phyloP scores from a whole-genome alignment of 2,888 invertebrate genomes.

The Camponotus fellah region DNA sequence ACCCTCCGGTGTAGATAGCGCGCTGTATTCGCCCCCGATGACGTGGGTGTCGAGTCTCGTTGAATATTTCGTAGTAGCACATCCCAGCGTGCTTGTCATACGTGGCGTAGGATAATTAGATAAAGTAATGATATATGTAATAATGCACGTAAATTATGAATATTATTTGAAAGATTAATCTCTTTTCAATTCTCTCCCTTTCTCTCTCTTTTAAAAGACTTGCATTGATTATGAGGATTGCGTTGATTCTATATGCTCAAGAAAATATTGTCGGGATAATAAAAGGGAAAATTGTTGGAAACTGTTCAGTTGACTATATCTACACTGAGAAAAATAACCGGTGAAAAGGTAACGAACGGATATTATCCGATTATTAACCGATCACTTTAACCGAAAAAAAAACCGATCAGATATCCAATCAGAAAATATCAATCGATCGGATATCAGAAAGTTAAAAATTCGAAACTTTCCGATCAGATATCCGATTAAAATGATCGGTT shows the following conservation, averaged over 20 bases:
- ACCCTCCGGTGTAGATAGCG: constrained; percentile 32
- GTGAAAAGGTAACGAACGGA: too few relatives aligned
- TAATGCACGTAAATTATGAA: neutral
- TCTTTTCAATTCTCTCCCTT: neutral
- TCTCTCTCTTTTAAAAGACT: too few relatives aligned
- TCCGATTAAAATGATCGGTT: too few relatives aligned
- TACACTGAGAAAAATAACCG: too few relatives aligned
- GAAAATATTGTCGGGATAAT: too few relatives aligned
- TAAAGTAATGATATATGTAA: neutral
- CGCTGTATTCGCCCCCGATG: constrained; percentile 31
- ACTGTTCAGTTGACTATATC: too few relatives aligned
- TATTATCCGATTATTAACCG: too few relatives aligned
- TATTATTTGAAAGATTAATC: constrained; percentile 2
- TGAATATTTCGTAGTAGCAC: constrained; percentile 26
- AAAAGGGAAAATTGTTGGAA: neutral
- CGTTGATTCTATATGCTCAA: neutral
- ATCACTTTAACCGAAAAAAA: too few relatives aligned
- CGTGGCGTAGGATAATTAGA: constrained; percentile 28
- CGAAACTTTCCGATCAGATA: too few relatives aligned
- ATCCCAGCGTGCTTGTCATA: neutral
- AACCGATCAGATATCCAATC: too few relatives aligned
- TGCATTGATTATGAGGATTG: neutral
- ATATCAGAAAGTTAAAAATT: too few relatives aligned
- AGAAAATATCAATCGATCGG: too few relatives aligned
- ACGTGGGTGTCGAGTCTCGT: constrained; percentile 42